phyloP scores from a whole-genome alignment of 2,888 invertebrate species.

The Ornithoptera alexandrae region DNA sequence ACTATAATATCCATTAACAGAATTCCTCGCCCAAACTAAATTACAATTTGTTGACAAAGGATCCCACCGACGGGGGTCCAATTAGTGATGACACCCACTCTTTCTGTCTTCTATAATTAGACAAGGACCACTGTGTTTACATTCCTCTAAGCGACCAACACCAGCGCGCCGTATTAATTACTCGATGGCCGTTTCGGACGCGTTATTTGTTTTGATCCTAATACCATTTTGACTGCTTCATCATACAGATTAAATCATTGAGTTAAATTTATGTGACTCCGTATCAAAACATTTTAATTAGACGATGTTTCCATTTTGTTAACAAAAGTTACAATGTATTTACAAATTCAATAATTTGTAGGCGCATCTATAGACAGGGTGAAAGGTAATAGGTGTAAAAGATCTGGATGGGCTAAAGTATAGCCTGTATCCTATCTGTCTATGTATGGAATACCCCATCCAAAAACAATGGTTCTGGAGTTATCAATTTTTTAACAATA shows the following conservation, averaged over 20 bases:
- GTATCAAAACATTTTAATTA: too few relatives aligned
- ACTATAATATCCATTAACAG: conserved; percentile 18
- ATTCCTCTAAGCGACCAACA: conserved; percentile 35
- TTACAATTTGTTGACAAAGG: conserved; percentile 39
- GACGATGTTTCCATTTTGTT: too few relatives aligned
- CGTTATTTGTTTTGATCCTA: conserved; percentile 42
- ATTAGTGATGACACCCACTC: conserved; percentile 46
- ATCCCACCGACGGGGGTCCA: conserved; percentile 54
- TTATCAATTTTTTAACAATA: too few relatives aligned
- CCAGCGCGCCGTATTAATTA: conserved; percentile 44
- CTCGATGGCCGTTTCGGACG: conserved; percentile 44
- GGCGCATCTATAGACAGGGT: too few relatives aligned
- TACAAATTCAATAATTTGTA: too few relatives aligned
- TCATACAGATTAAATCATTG: not conserved
- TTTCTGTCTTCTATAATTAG: conserved; percentile 27
- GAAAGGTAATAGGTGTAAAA: too few relatives aligned
- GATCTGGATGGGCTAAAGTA: too few relatives aligned
- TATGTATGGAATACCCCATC: too few relatives aligned
- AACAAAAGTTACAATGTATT: too few relatives aligned
- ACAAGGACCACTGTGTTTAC: conserved; percentile 34
- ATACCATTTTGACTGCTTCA: conserved; percentile 15
- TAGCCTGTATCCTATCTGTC: too few relatives aligned
- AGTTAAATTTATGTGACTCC: too few relatives aligned
- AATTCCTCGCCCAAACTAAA: conserved; percentile 25
- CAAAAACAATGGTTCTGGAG: too few relatives aligned